Percentiles rank a stretch among this genome's conserved stretches.
Conservation (phyloP, 2,888 invertebrate species). For the Pristionchus japonicus region DNA sequence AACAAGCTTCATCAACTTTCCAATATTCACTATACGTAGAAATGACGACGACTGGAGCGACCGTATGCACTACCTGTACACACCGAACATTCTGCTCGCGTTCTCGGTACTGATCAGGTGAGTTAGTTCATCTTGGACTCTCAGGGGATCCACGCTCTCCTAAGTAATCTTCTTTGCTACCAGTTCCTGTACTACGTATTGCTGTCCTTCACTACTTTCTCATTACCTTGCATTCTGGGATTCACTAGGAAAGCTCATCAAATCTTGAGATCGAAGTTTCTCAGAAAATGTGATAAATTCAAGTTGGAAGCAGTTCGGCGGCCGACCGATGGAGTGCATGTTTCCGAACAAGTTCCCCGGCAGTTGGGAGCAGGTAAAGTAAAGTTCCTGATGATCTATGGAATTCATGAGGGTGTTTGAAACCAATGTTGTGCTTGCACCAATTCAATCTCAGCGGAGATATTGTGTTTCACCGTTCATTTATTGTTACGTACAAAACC, state of each 20-base stretch:
- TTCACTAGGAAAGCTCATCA: no score
- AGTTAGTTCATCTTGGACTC: background rate
- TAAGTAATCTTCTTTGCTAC: no score
- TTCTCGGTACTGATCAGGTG: conserved; percentile 70
- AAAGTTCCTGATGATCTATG: background rate
- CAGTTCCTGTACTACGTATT: no score
- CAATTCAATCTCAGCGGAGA: background rate
- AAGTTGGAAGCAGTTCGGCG: conserved; percentile 61
- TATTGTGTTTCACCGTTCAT: background rate
- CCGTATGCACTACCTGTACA: conserved; percentile 71
- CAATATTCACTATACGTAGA: no score
- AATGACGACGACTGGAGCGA: conserved; percentile 71
- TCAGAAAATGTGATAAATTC: background rate
- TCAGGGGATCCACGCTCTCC: no score
- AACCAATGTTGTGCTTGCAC: no score
- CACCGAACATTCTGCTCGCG: conserved; percentile 72
- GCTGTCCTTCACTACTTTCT: no score
- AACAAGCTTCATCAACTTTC: no score
- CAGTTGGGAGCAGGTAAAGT: conserved; percentile 71
- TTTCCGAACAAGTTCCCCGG: conserved; percentile 74
- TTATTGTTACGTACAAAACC: background rate
- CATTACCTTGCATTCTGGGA: no score
- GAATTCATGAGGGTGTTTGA: background rate
- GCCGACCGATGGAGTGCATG: conserved; percentile 73
- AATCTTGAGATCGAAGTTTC: no score